These are phyloP conservation scores for Ciconia nigra DNA, from an alignment of 2,797 vertebrate species.

Conservation along the genomic window DNA sequence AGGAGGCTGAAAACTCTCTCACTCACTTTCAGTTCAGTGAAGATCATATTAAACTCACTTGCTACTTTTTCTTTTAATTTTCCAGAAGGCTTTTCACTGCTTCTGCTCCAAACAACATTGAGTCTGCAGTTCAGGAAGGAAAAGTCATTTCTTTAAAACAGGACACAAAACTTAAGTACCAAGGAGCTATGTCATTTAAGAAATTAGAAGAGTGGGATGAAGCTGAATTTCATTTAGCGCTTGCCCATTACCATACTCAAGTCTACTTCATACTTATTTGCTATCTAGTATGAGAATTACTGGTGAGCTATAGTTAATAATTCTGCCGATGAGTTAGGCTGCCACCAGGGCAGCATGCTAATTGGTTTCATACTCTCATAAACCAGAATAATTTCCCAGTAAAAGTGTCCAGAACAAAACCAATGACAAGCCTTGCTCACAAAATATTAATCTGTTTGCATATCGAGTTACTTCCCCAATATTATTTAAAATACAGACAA, in stretches of 20 bases:
- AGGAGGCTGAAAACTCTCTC: background rate
- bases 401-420: slow-evolving; percentile 21
- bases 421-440: background rate
- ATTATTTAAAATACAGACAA: background rate
- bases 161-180: background rate
- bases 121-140: background rate
- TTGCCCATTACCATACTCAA: background rate
- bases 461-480: background rate
- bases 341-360: background rate
- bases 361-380: background rate
- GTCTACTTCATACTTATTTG: background rate
- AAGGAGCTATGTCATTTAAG: background rate
- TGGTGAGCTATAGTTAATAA: background rate
- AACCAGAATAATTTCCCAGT: background rate
- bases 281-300: background rate
- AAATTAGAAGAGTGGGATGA: background rate
- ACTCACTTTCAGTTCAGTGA: background rate
- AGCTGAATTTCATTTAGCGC: background rate
- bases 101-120: background rate
- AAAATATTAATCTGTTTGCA: background rate
- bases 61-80: background rate
- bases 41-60: background rate
- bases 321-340: background rate
- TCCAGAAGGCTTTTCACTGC: background rate
- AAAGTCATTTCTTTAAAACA: background rate